Evolutionary conservation across 2,888 invertebrate species (phyloP).

Genomic region (Meghimatium bilineatum): DNA sequence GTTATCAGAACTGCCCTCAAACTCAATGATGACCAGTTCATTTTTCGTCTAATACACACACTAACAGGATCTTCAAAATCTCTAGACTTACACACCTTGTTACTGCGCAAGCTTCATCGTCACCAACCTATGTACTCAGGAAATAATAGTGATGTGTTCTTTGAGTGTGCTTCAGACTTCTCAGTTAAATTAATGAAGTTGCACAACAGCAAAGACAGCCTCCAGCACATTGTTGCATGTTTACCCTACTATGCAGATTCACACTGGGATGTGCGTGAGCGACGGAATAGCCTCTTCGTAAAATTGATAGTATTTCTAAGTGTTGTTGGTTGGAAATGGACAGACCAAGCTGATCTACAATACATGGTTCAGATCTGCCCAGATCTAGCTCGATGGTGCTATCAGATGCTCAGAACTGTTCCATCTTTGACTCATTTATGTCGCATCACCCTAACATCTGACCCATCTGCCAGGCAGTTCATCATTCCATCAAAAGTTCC

Average conservation of each 20-base stretch:
- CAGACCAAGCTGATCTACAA: conserved; percentile 54
- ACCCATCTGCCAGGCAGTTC: conserved; percentile 53
- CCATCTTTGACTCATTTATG: conserved; percentile 59
- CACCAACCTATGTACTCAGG: conserved; percentile 67
- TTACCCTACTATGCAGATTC: conserved; percentile 67
- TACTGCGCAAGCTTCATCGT: conserved; percentile 65
- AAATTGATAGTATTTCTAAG: conserved; percentile 62
- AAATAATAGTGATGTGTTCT: conserved; percentile 59
- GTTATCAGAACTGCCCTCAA: conserved; percentile 67
- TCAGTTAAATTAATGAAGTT: conserved; percentile 63
- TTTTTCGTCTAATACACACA: conserved; percentile 59
- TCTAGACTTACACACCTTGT: conserved; percentile 59
- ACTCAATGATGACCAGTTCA: conserved; percentile 60
- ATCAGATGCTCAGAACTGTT: conserved; percentile 51
- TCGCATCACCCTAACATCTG: conserved; percentile 55
- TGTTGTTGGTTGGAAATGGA: conserved; percentile 66
- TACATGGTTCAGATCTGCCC: conserved; percentile 59
- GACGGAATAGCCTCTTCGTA: conserved; percentile 55
- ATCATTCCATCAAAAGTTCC: conserved; percentile 57
- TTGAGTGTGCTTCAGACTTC: conserved; percentile 61
- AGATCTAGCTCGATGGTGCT: conserved; percentile 60
- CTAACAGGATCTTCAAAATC: conserved; percentile 60
- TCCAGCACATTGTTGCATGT: conserved; percentile 58
- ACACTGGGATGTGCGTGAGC: conserved; percentile 61
- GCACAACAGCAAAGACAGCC: conserved; percentile 49